Conservation (phyloP, 1,140 invertebrate genomes). For the Drosophila ercepeae region DNA sequence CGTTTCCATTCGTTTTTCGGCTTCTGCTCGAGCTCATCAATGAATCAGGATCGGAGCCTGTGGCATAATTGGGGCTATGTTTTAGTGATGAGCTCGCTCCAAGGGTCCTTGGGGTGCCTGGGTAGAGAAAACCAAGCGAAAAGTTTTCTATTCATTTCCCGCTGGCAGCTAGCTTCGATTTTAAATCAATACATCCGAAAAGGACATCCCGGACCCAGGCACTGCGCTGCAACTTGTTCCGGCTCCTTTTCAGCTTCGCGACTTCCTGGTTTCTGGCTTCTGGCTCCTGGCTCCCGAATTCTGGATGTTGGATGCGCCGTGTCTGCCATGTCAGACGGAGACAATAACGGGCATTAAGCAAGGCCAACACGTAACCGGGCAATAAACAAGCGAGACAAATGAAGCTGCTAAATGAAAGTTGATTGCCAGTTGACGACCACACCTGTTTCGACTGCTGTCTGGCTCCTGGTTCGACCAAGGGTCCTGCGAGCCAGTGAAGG, state of each 20-base stretch:
- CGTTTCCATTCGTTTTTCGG: slow-evolving; percentile 47
- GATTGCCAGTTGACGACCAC: slow-evolving; percentile 79
- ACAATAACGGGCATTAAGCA: slow-evolving; percentile 79
- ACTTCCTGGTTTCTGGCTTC: not conserved
- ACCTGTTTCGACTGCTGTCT: slow-evolving; percentile 55
- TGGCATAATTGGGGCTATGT: slow-evolving; percentile 57
- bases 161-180: not conserved
- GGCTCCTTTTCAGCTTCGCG: no score
- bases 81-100: slow-evolving; percentile 46
- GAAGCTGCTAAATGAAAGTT: slow-evolving; percentile 82
- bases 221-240: slow-evolving; percentile 16
- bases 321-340: slow-evolving; percentile 7
- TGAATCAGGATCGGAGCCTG: slow-evolving; percentile 46
- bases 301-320: not conserved
- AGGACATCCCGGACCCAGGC: slow-evolving; percentile 7
- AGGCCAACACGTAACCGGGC: slow-evolving; percentile 77
- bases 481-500: not conserved
- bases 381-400: slow-evolving; percentile 81
- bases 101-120: not conserved
- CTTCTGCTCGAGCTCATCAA: slow-evolving; percentile 39
- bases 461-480: not conserved
- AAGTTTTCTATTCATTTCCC: not conserved
- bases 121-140: not conserved
- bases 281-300: slow-evolving; percentile 8
- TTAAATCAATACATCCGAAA: slow-evolving; percentile 38